phyloP scores from a whole-genome alignment of 2,113 vertebrate species.

The Trichechus manatus region DNA sequence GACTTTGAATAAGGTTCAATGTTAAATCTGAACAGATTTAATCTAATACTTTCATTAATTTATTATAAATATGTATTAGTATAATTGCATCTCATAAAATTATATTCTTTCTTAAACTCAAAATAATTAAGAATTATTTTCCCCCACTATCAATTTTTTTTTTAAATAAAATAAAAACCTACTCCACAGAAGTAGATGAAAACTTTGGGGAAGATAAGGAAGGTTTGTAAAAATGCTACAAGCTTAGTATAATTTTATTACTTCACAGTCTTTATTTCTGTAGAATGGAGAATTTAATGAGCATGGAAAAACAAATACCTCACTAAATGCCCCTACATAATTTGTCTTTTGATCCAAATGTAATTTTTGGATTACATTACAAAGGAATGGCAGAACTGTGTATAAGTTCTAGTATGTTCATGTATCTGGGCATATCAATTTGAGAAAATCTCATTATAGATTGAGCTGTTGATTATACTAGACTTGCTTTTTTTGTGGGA shows the following conservation, averaged over 20 bases:
- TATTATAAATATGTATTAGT: background rate
- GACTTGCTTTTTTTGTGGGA: background rate
- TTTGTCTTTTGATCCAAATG: constrained; percentile 70
- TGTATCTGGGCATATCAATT: background rate
- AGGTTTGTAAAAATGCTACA: constrained; percentile 32
- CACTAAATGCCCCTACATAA: constrained; percentile 62
- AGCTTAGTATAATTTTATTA: constrained; percentile 35
- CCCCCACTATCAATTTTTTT: constrained; percentile 3
- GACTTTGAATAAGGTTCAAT: constrained; percentile 6
- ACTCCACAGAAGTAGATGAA: background rate
- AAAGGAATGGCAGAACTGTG: background rate
- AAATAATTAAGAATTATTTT: constrained; percentile 49
- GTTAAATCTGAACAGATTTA: constrained; percentile 64
- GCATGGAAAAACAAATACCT: constrained; percentile 53
- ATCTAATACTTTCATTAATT: background rate
- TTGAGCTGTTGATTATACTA: background rate
- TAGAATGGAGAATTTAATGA: constrained; percentile 32
- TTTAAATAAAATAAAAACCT: constrained; percentile 13
- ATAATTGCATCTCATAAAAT: constrained; percentile 54
- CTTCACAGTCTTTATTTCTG: constrained; percentile 4
- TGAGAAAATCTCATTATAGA: constrained; percentile 45
- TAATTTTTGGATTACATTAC: constrained; percentile 7
- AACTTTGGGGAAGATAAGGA: background rate
- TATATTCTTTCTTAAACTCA: constrained; percentile 39
- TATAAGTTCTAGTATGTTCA: constrained; percentile 60